These are phyloP conservation scores for Drosophila picticornis DNA, from an alignment of 2,888 invertebrate genomes.

Conservation along the genomic window DNA sequence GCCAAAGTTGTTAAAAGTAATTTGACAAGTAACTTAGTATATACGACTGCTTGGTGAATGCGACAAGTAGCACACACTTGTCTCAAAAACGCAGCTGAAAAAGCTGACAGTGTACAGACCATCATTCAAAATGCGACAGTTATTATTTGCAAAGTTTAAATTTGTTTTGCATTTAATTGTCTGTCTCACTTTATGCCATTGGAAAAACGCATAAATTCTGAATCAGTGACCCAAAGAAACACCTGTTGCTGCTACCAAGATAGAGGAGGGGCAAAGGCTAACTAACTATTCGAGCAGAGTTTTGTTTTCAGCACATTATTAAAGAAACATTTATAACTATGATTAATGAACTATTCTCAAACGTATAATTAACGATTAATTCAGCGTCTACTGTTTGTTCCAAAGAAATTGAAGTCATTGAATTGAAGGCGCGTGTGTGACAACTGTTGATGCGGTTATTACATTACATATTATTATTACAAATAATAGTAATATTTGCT, in stretches of 20 bases:
- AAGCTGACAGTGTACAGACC: background rate
- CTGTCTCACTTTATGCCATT: background rate
- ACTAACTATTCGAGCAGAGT: constrained; percentile 5
- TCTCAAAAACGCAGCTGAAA: constrained; percentile 32
- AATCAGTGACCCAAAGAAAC: constrained; percentile 30
- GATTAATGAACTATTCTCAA: constrained; percentile 31
- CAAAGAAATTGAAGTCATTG: background rate
- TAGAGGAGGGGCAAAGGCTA: constrained; percentile 1
- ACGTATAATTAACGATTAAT: constrained; percentile 20
- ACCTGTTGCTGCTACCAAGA: constrained; percentile 43
- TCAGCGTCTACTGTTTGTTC: background rate
- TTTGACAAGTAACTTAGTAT: background rate
- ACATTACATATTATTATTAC: too few relatives aligned
- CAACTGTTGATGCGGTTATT: background rate
- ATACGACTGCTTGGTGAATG: background rate
- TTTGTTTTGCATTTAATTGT: constrained; percentile 4
- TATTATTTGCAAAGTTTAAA: constrained; percentile 40
- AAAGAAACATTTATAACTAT: constrained; percentile 11
- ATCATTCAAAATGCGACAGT: constrained; percentile 3
- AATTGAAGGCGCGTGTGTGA: background rate
- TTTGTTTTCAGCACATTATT: constrained; percentile 24
- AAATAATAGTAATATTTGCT: constrained; percentile 31
- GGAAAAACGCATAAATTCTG: constrained; percentile 47
- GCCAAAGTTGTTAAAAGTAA: constrained; percentile 7
- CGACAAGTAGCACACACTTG: constrained; percentile 9